These are phyloP conservation scores for Leptura quadrifasciata DNA, from an alignment of 2,888 invertebrate species.

Conservation along the genomic window DNA sequence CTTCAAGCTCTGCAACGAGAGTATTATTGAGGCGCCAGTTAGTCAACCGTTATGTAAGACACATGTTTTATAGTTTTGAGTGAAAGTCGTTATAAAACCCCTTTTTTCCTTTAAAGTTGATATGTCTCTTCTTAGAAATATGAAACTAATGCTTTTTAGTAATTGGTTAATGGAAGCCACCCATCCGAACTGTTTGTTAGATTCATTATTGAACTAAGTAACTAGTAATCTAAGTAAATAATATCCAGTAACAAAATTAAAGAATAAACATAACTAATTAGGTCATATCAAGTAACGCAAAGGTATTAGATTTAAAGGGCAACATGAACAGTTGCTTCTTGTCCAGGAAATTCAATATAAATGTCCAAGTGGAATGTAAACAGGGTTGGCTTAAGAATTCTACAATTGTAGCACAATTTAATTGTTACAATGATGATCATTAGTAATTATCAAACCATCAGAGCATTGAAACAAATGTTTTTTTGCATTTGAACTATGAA, in stretches of 20 bases:
- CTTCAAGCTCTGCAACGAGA: not conserved
- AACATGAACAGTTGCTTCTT: not conserved
- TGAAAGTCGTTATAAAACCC: not conserved
- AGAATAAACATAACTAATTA: slow-evolving; percentile 1
- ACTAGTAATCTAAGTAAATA: not conserved
- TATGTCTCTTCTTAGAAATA: not conserved
- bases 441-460: too few relatives aligned
- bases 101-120: not conserved
- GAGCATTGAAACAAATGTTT: too few relatives aligned
- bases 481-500: too few relatives aligned
- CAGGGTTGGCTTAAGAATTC: not conserved
- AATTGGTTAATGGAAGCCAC: slow-evolving; percentile 4
- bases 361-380: not conserved
- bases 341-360: not conserved
- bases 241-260: slow-evolving; percentile 1
- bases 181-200: not conserved
- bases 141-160: not conserved
- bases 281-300: slow-evolving; percentile 7
- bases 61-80: not conserved
- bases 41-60: not conserved
- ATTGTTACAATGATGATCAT: too few relatives aligned
- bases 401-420: too few relatives aligned
- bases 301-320: not conserved
- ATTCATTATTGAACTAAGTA: not conserved
- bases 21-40: not conserved